These are phyloP conservation scores for Apotomis turbidana DNA, from an alignment of 2,888 invertebrate genomes.

Conservation along the genomic window DNA sequence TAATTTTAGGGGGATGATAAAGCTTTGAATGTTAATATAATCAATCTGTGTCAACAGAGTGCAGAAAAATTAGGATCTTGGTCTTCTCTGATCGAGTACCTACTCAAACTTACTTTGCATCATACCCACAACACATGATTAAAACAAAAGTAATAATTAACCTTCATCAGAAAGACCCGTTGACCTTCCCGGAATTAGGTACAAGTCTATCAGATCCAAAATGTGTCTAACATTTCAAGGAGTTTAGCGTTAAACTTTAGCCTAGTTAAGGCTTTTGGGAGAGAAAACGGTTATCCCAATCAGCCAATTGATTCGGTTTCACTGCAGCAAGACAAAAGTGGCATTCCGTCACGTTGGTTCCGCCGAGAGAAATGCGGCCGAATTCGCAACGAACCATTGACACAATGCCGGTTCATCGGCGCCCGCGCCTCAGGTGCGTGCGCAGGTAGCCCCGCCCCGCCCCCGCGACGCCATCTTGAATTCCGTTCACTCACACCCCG, in stretches of 20 bases:
- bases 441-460: constrained; percentile 47
- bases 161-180: no score
- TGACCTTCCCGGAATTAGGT: no score
- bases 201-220: no score
- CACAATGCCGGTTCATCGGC: constrained; percentile 81
- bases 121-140: no score
- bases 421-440: constrained; percentile 50
- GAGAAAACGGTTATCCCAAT: constrained; percentile 59
- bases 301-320: constrained; percentile 72
- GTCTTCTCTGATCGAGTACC: no score
- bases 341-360: constrained; percentile 75
- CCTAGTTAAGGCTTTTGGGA: constrained; percentile 25
- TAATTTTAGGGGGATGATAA: not conserved
- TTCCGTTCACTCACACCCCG: constrained; percentile 81
- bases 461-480: constrained; percentile 75
- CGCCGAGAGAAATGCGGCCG: constrained; percentile 75
- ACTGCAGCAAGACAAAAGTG: constrained; percentile 68
- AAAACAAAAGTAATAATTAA: no score
- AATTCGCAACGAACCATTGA: constrained; percentile 79
- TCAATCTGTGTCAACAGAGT: no score
- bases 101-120: no score
- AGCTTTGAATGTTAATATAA: no score
- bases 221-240: no score
- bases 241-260: no score
- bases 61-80: no score